A percentile compares a stretch with the other conserved stretches of the same genome.
These are phyloP conservation scores for Aphelenchoides besseyi DNA, from an alignment of 1,140 invertebrate species.

Conservation along the genomic window DNA sequence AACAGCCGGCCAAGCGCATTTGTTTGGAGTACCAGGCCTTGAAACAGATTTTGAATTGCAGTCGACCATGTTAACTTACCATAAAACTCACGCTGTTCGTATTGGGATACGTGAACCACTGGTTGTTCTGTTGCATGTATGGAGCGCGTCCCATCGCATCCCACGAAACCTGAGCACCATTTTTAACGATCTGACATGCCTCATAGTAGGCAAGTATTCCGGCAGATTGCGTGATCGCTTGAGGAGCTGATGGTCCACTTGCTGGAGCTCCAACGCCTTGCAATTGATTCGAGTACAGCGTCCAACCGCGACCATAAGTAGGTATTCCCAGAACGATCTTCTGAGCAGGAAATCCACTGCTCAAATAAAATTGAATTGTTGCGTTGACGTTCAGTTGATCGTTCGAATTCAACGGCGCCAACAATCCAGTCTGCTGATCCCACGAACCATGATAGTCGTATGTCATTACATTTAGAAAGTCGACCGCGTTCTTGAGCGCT, in stretches of 20 bases:
- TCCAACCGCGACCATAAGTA: constrained; percentile 88
- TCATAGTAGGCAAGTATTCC: constrained; percentile 91
- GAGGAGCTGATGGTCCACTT: constrained; percentile 78
- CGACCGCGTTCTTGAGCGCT: constrained; percentile 36
- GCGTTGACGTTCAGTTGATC: constrained; percentile 68
- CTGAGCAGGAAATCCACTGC: constrained; percentile 85
- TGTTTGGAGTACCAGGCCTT: constrained; percentile 61
- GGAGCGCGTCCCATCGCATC: constrained; percentile 14
- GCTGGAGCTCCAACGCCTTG: constrained; percentile 81
- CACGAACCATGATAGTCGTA: constrained; percentile 36
- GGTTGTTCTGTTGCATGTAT: constrained; percentile 23
- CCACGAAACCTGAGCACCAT: constrained; percentile 2
- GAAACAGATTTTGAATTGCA: constrained; percentile 72
- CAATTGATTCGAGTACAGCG: constrained; percentile 72
- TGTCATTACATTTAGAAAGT: constrained; percentile 36
- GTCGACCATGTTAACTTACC: constrained; percentile 86
- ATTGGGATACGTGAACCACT: constrained; percentile 30
- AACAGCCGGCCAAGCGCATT: constrained; percentile 82
- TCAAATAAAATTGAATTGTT: constrained; percentile 82
- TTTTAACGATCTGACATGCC: constrained; percentile 65
- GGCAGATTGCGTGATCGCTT: constrained; percentile 83
- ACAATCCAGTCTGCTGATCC: constrained; percentile 26
- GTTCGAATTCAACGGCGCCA: constrained; percentile 16
- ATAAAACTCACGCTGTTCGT: constrained; percentile 69
- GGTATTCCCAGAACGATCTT: constrained; percentile 91